Conservation (phyloP, 2,113 vertebrate species). For the Campylomormyrus tamandua region DNA sequence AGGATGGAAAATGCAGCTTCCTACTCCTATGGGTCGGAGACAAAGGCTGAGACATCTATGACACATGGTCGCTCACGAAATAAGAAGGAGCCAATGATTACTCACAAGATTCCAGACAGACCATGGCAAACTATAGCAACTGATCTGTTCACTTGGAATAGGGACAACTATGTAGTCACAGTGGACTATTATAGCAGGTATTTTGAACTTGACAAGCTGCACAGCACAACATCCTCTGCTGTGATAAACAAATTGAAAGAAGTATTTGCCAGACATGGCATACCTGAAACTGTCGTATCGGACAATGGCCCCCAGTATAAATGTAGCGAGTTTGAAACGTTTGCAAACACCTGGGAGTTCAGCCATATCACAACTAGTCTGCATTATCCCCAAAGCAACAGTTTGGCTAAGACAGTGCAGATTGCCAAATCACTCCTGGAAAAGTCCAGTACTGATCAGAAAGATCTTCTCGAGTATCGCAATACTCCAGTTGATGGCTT, state of each 20-base stretch:
- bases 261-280: conserved; percentile 7
- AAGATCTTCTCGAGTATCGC: conserved; percentile 21
- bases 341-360: conserved; percentile 26
- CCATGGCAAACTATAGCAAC: not conserved
- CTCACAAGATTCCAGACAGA: not conserved
- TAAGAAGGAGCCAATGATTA: too few relatives aligned
- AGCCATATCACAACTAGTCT: not conserved
- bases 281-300: conserved; percentile 14
- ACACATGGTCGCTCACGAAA: too few relatives aligned
- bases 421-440: conserved; percentile 5
- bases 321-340: conserved; percentile 7
- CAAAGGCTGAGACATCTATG: too few relatives aligned
- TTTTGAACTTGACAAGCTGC: conserved; percentile 6
- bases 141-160: conserved; percentile 14
- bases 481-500: conserved; percentile 24
- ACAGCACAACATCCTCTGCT: not conserved
- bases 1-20: too few relatives aligned
- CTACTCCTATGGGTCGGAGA: too few relatives aligned
- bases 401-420: conserved; percentile 9
- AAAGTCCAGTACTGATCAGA: conserved; percentile 22
- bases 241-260: conserved; percentile 17
- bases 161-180: not conserved
- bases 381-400: conserved; percentile 19
- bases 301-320: conserved; percentile 14
- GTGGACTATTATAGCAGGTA: conserved; percentile 22